These are phyloP conservation scores for Probosciger aterrimus DNA, from an alignment of 2,113 vertebrate genomes.

Conservation along the genomic window DNA sequence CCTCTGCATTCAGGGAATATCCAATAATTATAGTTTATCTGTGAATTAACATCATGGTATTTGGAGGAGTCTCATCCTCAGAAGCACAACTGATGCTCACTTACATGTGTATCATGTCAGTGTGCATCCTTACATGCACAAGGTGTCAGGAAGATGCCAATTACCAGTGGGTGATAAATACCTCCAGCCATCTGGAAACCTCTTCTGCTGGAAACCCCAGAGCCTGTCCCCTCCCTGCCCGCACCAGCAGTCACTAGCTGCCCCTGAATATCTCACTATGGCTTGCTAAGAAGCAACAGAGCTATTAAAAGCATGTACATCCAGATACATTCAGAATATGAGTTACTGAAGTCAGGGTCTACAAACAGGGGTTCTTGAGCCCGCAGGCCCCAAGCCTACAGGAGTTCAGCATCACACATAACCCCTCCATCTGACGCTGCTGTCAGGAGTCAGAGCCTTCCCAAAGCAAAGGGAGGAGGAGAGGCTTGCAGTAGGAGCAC, in stretches of 20 bases:
- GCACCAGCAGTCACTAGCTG: background rate
- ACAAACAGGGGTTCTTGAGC: rapidly evolving
- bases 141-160: background rate
- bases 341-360: background rate
- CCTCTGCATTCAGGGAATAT: rapidly evolving
- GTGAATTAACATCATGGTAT: rapidly evolving
- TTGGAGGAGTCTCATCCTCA: background rate
- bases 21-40: background rate
- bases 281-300: background rate
- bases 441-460: rapidly evolving
- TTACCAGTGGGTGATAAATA: background rate
- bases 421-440: background rate
- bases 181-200: background rate
- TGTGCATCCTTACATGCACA: rapidly evolving
- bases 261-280: background rate
- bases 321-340: rapidly evolving
- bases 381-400: background rate
- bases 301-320: rapidly evolving
- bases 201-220: background rate
- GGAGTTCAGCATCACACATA: rapidly evolving
- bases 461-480: background rate
- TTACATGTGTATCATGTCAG: background rate
- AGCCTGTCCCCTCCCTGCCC: background rate
- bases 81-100: rapidly evolving
- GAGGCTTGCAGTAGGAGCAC: background rate